Percentiles rank a stretch among this genome's conserved stretches.
These are phyloP conservation scores for Phylloscopus trochilus DNA, from an alignment of 2,113 vertebrate species.

Conservation along the genomic window DNA sequence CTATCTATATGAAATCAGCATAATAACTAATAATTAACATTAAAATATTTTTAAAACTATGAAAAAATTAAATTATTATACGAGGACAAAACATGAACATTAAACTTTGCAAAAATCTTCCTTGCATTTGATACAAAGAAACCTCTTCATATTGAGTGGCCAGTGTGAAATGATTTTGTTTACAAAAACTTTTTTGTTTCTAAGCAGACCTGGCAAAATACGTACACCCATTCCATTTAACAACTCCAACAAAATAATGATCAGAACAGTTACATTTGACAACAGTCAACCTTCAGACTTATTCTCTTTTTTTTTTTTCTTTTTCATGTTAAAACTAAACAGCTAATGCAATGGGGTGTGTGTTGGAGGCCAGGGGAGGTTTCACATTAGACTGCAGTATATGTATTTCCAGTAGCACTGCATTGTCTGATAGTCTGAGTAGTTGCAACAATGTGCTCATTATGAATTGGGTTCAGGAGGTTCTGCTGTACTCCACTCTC, in stretches of 20 bases:
- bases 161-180: constrained; percentile 66
- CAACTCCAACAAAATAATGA: constrained; percentile 73
- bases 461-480: constrained; percentile 80
- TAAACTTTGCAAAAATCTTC: constrained; percentile 76
- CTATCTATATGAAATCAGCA: constrained; percentile 75
- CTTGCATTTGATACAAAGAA: constrained; percentile 74
- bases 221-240: constrained; percentile 77
- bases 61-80: constrained; percentile 79
- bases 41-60: constrained; percentile 75
- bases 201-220: constrained; percentile 72
- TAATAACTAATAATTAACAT: constrained; percentile 79
- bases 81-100: constrained; percentile 74
- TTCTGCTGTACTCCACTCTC: constrained; percentile 76
- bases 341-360: constrained; percentile 44
- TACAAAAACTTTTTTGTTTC: neutral
- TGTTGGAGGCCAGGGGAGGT: neutral
- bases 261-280: constrained; percentile 78
- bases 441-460: constrained; percentile 79
- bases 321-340: constrained; percentile 67
- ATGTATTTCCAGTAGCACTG: constrained; percentile 82
- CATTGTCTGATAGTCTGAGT: constrained; percentile 83
- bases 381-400: constrained; percentile 79
- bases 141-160: constrained; percentile 59
- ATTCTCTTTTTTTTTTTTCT: constrained; percentile 28
- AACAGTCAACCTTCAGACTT: constrained; percentile 73